Conservation (phyloP, 2,797 vertebrate genomes). For the Emydoidea blandingii region DNA sequence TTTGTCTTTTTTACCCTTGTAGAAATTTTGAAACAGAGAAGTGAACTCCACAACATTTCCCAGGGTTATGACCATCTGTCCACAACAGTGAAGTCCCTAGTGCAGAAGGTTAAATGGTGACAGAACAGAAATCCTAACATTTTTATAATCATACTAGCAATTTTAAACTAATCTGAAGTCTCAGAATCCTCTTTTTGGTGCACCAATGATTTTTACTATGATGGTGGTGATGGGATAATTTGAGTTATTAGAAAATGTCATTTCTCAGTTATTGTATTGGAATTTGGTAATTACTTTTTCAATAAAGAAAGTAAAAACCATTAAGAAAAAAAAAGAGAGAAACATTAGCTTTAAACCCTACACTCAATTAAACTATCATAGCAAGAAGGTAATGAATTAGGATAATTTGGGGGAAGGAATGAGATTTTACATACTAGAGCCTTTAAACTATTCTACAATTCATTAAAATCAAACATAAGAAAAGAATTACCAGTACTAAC, state of each 20-base stretch:
- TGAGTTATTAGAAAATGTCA: constrained; percentile 78
- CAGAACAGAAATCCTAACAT: not conserved
- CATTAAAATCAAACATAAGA: constrained; percentile 57
- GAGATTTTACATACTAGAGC: constrained; percentile 56
- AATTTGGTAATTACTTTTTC: constrained; percentile 83
- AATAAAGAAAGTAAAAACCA: constrained; percentile 79
- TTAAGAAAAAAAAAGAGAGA: constrained; percentile 73
- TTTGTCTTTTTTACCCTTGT: not conserved
- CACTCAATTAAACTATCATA: constrained; percentile 80
- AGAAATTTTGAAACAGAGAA: constrained; percentile 19
- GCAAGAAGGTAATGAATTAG: constrained; percentile 78
- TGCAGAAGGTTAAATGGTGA: not conserved
- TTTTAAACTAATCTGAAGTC: constrained; percentile 60
- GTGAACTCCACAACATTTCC: not conserved
- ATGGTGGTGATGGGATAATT: constrained; percentile 68
- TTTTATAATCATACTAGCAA: constrained; percentile 13
- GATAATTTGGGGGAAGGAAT: constrained; percentile 75
- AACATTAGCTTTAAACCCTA: constrained; percentile 78
- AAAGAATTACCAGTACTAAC: not conserved
- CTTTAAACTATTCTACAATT: constrained; percentile 62
- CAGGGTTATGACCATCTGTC: not conserved
- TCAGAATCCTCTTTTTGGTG: constrained; percentile 30
- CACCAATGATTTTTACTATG: constrained; percentile 64
- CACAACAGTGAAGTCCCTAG: not conserved
- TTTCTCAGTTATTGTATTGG: constrained; percentile 80